Evolutionary conservation across 2,113 vertebrate genomes (phyloP).

Genomic region (Todiramphus saurophagus): DNA sequence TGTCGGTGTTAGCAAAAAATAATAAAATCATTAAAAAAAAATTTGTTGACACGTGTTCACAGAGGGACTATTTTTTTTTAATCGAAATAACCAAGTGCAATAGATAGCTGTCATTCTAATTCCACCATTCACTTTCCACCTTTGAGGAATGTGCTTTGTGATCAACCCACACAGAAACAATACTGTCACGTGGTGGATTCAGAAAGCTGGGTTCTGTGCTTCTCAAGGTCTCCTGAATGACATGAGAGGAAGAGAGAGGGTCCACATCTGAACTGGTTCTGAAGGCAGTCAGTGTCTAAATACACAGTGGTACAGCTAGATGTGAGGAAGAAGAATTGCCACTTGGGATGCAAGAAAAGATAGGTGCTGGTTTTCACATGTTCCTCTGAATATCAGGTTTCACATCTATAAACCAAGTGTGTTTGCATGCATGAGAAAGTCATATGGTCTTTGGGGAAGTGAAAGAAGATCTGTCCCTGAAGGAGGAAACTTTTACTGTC

Average conservation of each 20-base stretch:
- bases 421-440: neutral
- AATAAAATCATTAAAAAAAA: neutral
- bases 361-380: neutral
- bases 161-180: neutral
- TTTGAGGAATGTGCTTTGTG: neutral
- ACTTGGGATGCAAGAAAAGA: neutral
- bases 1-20: neutral
- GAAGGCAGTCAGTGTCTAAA: neutral
- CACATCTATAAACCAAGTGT: neutral
- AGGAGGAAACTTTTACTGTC: neutral
- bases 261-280: neutral
- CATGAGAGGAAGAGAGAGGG: neutral
- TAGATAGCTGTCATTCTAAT: neutral
- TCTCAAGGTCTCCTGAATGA: neutral
- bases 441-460: neutral
- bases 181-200: accelerated
- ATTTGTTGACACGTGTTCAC: neutral
- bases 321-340: neutral
- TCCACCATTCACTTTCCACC: neutral
- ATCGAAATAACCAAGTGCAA: neutral
- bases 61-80: neutral
- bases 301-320: neutral
- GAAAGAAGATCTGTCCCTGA: neutral
- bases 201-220: neutral
- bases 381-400: neutral